Evolutionary conservation across 2,797 vertebrate species (phyloP).

Genomic region (Etheostoma nigrum): DNA sequence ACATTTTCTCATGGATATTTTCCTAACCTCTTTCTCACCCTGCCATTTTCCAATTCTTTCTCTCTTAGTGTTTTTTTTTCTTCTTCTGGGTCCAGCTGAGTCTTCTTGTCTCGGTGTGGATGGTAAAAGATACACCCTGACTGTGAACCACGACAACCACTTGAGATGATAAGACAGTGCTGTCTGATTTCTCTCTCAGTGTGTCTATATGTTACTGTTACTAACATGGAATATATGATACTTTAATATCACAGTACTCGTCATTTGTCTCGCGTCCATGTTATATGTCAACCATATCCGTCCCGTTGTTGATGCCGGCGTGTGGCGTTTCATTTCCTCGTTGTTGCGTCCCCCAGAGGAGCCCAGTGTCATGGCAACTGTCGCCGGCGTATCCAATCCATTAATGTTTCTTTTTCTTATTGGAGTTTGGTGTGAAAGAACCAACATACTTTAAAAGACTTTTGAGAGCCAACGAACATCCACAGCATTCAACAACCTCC

Average conservation of each 20-base stretch:
- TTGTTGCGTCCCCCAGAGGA: too few species aligned
- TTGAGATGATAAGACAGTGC: slow-evolving; percentile 20
- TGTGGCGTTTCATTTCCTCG: too few species aligned
- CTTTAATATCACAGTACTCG: not conserved
- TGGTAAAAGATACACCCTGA: slow-evolving; percentile 26
- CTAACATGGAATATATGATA: not conserved
- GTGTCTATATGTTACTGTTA: not conserved
- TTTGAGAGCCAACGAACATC: not conserved
- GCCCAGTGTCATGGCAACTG: too few species aligned
- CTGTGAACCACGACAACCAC: slow-evolving; percentile 39
- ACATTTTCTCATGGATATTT: slow-evolving; percentile 40
- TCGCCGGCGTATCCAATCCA: too few species aligned
- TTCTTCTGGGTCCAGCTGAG: slow-evolving; percentile 5
- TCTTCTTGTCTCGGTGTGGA: slow-evolving; percentile 30
- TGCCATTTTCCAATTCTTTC: slow-evolving; percentile 28
- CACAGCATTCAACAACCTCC: not conserved
- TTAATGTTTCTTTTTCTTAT: not conserved
- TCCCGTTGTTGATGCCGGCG: too few species aligned
- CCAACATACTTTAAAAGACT: not conserved
- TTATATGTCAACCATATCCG: not conserved
- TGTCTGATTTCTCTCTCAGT: not conserved
- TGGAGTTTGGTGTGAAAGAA: not conserved
- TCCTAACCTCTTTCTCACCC: slow-evolving; percentile 34
- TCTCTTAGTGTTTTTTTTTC: not conserved
- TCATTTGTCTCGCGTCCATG: slow-evolving; percentile 1